A percentile compares a stretch with the other conserved stretches of the same genome.
Conservation (phyloP, 2,888 invertebrate species). For the Meghimatium bilineatum region DNA sequence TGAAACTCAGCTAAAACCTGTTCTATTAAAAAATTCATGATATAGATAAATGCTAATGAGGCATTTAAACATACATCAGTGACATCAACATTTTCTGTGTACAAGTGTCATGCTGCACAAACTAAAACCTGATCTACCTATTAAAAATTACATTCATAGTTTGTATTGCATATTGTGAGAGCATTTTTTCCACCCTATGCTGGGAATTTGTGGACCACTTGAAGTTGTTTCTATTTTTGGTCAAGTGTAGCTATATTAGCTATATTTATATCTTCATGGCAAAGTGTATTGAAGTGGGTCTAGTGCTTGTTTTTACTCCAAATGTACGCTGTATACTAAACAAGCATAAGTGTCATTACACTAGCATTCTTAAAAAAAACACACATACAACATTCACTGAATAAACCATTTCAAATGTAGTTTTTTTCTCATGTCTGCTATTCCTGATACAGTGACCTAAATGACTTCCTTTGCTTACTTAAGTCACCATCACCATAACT, state of each 20-base stretch:
- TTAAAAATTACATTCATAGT: neutral
- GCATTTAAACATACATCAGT: too few species aligned
- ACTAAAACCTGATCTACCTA: too few species aligned
- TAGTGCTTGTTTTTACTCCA: neutral
- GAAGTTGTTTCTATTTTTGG: conserved; percentile 29
- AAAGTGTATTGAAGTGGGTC: conserved; percentile 27
- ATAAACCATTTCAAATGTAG: neutral
- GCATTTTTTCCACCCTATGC: neutral
- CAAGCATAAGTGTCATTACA: neutral
- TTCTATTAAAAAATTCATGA: too few species aligned
- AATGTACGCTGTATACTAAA: neutral
- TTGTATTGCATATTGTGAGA: neutral
- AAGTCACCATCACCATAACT: too few species aligned
- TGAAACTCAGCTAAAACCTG: too few species aligned
- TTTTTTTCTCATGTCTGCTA: too few species aligned
- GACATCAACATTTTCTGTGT: too few species aligned
- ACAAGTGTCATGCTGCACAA: too few species aligned
- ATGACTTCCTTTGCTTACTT: too few species aligned
- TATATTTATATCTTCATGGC: neutral
- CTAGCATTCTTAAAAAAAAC: neutral
- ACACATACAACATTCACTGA: neutral
- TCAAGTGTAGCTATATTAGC: conserved; percentile 16
- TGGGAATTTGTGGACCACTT: conserved; percentile 7
- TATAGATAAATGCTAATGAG: too few species aligned
- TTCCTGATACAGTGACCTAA: too few species aligned